These are phyloP conservation scores for Smittia aterrima DNA, from an alignment of 2,888 invertebrate species.

Conservation along the genomic window DNA sequence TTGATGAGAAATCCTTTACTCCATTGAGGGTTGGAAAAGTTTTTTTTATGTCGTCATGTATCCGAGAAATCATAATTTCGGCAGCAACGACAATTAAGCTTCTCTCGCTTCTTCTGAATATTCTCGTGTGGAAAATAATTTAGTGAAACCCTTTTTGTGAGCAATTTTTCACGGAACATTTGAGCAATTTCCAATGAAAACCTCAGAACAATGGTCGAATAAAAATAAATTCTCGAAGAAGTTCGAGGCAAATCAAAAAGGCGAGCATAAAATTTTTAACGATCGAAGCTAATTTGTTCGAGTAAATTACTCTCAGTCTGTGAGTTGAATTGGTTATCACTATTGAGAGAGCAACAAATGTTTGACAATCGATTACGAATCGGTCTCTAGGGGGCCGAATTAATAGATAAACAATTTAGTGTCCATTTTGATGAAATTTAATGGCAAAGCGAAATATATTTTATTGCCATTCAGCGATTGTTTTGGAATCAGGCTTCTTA, in stretches of 20 bases:
- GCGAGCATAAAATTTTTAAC: not conserved
- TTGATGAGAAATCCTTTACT: not conserved
- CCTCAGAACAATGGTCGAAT: conserved; percentile 32
- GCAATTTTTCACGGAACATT: not conserved
- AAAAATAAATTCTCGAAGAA: conserved; percentile 22
- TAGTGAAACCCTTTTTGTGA: not conserved
- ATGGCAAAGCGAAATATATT: conserved; percentile 32
- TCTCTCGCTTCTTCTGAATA: not conserved
- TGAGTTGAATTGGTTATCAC: conserved; percentile 19
- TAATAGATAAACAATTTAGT: conserved; percentile 41
- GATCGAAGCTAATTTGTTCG: not conserved
- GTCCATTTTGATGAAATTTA: conserved; percentile 29
- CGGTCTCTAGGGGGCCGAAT: conserved; percentile 7
- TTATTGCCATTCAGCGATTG: conserved; percentile 8
- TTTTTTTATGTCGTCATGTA: not conserved
- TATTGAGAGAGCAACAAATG: conserved; percentile 28
- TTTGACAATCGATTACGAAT: conserved; percentile 4
- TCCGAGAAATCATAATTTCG: not conserved
- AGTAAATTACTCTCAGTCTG: not conserved
- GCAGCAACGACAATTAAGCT: not conserved
- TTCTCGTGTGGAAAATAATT: not conserved
- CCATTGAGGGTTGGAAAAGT: not conserved
- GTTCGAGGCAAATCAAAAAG: not conserved
- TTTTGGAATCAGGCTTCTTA: conserved; percentile 24
- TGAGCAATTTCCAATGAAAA: conserved; percentile 16